These are phyloP conservation scores for Serrognathus titanus DNA, from an alignment of 2,888 invertebrate genomes.

Conservation along the genomic window DNA sequence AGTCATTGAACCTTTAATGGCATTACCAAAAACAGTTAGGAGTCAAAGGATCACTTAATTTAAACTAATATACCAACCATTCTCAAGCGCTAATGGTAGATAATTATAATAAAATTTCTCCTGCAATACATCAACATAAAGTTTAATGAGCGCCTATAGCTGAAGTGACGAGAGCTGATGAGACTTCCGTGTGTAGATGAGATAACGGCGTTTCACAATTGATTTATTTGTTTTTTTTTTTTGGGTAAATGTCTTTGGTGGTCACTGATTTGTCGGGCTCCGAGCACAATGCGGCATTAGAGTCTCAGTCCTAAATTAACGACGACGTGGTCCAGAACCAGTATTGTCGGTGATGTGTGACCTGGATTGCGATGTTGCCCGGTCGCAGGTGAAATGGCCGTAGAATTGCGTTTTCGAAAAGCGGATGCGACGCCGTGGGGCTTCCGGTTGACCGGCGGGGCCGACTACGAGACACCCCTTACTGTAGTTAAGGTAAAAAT, in stretches of 20 bases:
- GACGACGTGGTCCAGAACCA: slow-evolving; percentile 26
- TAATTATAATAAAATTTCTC: too few relatives aligned
- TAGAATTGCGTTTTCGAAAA: slow-evolving; percentile 63
- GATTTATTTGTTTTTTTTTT: too few relatives aligned
- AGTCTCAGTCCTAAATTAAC: slow-evolving; percentile 34
- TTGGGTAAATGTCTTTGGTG: background rate
- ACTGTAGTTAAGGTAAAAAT: slow-evolving; percentile 68
- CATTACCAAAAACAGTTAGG: too few relatives aligned
- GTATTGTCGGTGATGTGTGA: slow-evolving; percentile 25
- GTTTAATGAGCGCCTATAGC: too few relatives aligned
- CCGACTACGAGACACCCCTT: slow-evolving; percentile 69
- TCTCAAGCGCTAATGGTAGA: too few relatives aligned
- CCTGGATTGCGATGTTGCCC: slow-evolving; percentile 26
- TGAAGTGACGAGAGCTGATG: too few relatives aligned
- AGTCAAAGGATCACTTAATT: too few relatives aligned
- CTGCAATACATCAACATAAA: too few relatives aligned
- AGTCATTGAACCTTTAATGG: too few relatives aligned
- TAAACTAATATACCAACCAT: too few relatives aligned
- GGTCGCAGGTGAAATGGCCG: slow-evolving; percentile 55
- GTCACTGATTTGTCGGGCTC: slow-evolving; percentile 26
- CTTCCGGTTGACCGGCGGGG: slow-evolving; percentile 71
- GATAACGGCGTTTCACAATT: too few relatives aligned
- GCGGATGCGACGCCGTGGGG: slow-evolving; percentile 68
- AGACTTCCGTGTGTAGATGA: too few relatives aligned
- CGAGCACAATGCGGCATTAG: slow-evolving; percentile 30